Evolutionary conservation across 2,113 vertebrate species (phyloP), one percentile per base, ranked within the genome.

Genomic region (Nymphicus hollandicus): DNA sequence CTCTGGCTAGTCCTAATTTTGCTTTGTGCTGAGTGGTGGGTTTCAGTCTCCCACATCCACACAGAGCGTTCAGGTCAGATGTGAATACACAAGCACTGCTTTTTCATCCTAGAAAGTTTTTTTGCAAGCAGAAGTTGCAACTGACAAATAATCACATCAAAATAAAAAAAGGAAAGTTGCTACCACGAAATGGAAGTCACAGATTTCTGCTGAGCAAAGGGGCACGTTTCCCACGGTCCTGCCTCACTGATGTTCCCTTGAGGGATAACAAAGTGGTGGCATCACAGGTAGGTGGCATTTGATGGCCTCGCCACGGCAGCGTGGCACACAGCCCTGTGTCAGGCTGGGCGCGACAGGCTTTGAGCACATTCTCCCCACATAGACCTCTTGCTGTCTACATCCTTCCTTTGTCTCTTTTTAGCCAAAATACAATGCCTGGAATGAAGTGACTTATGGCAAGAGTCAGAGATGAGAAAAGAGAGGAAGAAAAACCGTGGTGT

Each of bases 181-280:
- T 43, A 7, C 44, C 50, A 50, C 9, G 8, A 6, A 39, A 64
- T 24, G 52, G 53, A 72, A 58, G 17, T 72, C n/a, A 46, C 14
- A 43, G 52, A 10, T 7, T 82, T 84, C 60, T 76, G 61, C 11
- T 0, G 9, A 49, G 33, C 50, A 43, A 39, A 52, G 3, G 37
- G 22, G 15, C 43, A 17, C 0, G 0, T 17, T 71, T 69, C n/a
- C n/a, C 24, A 2, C 39, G 35, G 65, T 14, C 22, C 20, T 55
- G 33, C 50, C 77, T 72, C 46, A 8, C 18, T 0, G 6, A 27
- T 0, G 0, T 17, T 79, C 61, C 56, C 29, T 29, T 7, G 4
- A 18, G 46, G 66, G n/a, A 27, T 16, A 8, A 23, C 8, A 7
- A 29, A 46, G 20, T 0, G 1, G 61, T 37, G 16, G 33, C 1